Base-by-base conservation (phyloP, 2,113 vertebrate genomes). In the Philantomba maxwellii region DNA sequence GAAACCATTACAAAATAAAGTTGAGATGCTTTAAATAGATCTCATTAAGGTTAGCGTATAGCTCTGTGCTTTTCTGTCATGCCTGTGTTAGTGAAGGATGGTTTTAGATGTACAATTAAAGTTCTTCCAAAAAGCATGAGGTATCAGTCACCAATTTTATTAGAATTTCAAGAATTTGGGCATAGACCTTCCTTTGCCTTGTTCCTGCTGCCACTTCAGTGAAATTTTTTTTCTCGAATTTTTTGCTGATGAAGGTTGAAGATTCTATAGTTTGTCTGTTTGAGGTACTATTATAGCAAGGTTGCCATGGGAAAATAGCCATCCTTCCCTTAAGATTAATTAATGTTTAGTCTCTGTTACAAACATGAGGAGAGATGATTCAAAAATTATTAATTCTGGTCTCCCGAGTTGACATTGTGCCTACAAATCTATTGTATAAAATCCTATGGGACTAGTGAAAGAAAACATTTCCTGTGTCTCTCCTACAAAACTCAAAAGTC, bases 71-170 rank as follows among this genome's bases (percentile, higher is more conserved):
- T 87, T 92, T 86, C 87, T 93, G 43, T 88, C 39, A 89, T n/a
- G 47, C 45, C 73, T 84, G 21, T 87, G 73, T 49, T 66, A 47
- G 33, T 60, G 23, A 96, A 85, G 43, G 80, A 93, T 95, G 62
- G 77, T 39, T 93, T 93, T 94, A 89, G 33, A 92, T 95, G 64
- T 88, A 84, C 93, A 87, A 93, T 94, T 96, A 94, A 94, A 89
- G 87, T 87, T 93, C 93, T 91, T 97, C 51, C 78, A 83, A 70
- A 89, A 96, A 94, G 43, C 43, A 62, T 83, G 62, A 94, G 94
- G 62, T 87, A 66, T 78, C 78, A 96, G 60, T 91, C 62, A 91
- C 64, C 5, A 53, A 36, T 96, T 97, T 93, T 91, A 91, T 94
- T 82, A 94, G 78, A 94, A 89, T 97, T 92, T 87, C 66, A 89